These are phyloP conservation scores for Myodes glareolus DNA, from an alignment of 2,113 vertebrate species.

Conservation along the genomic window DNA sequence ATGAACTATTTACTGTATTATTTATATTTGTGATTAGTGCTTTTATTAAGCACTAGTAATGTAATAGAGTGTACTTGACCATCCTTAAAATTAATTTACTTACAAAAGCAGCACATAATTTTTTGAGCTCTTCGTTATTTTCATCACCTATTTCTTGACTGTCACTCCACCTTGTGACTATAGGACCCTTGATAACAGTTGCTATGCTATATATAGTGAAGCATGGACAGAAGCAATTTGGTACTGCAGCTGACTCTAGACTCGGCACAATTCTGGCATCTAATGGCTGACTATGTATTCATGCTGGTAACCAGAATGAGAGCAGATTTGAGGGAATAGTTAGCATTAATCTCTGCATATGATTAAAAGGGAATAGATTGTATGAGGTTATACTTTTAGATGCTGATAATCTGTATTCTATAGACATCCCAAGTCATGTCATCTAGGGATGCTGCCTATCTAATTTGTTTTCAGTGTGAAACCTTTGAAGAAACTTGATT, in stretches of 20 bases:
- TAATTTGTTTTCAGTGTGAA: not conserved
- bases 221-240: not conserved
- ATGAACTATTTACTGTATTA: not conserved
- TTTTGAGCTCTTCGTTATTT: not conserved
- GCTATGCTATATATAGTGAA: not conserved
- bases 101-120: not conserved
- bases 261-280: not conserved
- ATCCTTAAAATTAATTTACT: not conserved
- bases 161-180: not conserved
- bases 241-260: not conserved
- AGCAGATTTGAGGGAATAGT: not conserved
- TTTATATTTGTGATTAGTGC: not conserved
- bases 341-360: not conserved
- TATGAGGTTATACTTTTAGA: not conserved
- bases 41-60: constrained; percentile 3
- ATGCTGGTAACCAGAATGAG: not conserved
- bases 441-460: too few species aligned
- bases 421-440: too few species aligned
- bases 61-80: not conserved
- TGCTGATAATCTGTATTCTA: not conserved
- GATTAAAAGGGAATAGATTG: not conserved
- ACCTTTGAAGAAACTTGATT: not conserved
- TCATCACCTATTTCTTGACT: not conserved
- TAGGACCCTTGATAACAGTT: not conserved
- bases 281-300: not conserved